These are phyloP conservation scores for Thryonomys swinderianus DNA, from an alignment of 2,113 vertebrate genomes.

Conservation along the genomic window DNA sequence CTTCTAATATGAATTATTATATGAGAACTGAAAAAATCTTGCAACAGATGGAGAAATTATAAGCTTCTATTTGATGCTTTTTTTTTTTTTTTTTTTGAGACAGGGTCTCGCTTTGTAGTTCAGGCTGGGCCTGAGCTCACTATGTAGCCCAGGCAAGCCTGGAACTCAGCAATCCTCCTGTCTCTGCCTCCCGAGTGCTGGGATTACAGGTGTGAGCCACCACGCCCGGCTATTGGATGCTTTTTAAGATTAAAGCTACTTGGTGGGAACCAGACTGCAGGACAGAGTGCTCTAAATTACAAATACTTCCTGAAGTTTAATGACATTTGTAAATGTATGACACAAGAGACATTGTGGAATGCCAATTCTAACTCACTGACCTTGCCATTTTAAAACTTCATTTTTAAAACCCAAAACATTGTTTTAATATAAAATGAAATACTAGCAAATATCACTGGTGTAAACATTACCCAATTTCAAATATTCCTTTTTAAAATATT, in stretches of 20 bases:
- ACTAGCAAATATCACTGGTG: conserved; percentile 51
- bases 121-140: no score
- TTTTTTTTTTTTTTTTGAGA: not conserved
- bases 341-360: not conserved
- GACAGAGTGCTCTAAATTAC: not conserved
- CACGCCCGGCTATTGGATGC: rapidly evolving
- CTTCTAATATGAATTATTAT: not conserved
- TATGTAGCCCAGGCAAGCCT: no score
- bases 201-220: no score
- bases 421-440: conserved; percentile 42
- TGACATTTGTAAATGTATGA: not conserved
- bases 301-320: not conserved
- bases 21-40: not conserved
- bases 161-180: no score
- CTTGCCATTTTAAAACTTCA: conserved; percentile 49
- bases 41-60: not conserved
- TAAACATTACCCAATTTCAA: not conserved
- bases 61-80: not conserved
- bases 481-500: not conserved
- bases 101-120: no score
- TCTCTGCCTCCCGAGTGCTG: no score
- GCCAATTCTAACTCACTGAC: not conserved
- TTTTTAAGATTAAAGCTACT: not conserved
- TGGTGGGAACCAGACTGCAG: not conserved
- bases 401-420: conserved; percentile 7